Percentiles rank a stretch among this genome's conserved stretches.
Conservation (phyloP, 2,113 vertebrate genomes). For the Gnathonemus longibarbis region DNA sequence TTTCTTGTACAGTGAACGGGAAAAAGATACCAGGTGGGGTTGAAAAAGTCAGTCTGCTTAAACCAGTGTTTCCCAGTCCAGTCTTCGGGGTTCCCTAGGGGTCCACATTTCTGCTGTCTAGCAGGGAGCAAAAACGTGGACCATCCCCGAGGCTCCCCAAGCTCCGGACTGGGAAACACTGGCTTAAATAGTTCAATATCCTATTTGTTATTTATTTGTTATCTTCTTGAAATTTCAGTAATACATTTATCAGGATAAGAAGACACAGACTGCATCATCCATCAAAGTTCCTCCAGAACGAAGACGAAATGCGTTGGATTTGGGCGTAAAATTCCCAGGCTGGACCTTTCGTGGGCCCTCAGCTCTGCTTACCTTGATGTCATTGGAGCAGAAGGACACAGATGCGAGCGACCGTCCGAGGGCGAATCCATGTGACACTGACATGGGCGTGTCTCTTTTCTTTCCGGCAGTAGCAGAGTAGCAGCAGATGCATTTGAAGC, state of each 20-base stretch:
- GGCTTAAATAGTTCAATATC: no score
- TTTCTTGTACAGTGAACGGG: neutral
- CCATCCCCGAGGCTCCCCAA: neutral
- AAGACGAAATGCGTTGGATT: neutral
- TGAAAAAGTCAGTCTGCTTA: neutral
- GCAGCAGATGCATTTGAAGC: no score
- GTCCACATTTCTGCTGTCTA: neutral
- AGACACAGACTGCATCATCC: neutral
- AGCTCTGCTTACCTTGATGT: neutral
- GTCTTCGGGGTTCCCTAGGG: neutral
- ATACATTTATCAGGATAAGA: neutral
- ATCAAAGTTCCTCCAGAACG: no score
- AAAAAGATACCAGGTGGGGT: neutral
- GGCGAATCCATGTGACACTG: neutral
- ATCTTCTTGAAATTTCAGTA: neutral
- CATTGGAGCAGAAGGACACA: neutral
- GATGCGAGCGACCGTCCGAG: neutral
- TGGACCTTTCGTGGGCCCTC: neutral
- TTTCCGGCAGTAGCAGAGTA: no score
- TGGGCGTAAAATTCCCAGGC: neutral
- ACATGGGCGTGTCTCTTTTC: neutral
- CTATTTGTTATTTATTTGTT: neutral
- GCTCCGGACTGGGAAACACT: neutral
- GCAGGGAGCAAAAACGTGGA: neutral
- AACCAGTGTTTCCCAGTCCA: neutral